Percentiles rank a stretch among this genome's conserved stretches.
These are phyloP conservation scores for Antheraea yamamai DNA, from an alignment of 2,888 invertebrate species.

Conservation along the genomic window DNA sequence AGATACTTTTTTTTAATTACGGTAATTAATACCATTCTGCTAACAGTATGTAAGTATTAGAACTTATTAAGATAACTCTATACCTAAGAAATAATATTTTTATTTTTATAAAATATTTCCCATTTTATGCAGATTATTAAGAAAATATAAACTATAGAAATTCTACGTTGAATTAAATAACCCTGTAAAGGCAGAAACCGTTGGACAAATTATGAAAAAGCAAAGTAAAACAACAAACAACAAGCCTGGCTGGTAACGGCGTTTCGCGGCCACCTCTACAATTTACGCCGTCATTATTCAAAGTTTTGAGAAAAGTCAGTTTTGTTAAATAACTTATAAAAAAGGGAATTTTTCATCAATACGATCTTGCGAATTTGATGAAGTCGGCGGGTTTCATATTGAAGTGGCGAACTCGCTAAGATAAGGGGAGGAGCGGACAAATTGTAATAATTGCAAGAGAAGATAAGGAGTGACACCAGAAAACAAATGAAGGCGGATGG, in stretches of 20 bases:
- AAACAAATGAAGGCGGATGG: slow-evolving; percentile 79
- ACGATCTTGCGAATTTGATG: slow-evolving; percentile 78
- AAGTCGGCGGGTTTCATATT: slow-evolving; percentile 75
- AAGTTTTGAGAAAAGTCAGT: slow-evolving; percentile 66
- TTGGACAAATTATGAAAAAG: slow-evolving; percentile 62
- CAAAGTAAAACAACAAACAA: slow-evolving; percentile 69
- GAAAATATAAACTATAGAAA: slow-evolving; percentile 28
- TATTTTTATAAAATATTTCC: slow-evolving; percentile 15
- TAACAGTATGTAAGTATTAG: neutral
- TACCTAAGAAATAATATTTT: neutral
- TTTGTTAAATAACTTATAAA: slow-evolving; percentile 59
- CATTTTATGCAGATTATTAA: slow-evolving; percentile 18
- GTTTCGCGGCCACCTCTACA: slow-evolving; percentile 66
- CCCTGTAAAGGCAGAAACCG: slow-evolving; percentile 53
- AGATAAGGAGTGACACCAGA: slow-evolving; percentile 82
- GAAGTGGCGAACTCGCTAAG: slow-evolving; percentile 76
- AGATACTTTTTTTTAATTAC: neutral
- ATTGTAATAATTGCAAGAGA: slow-evolving; percentile 82
- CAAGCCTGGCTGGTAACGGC: slow-evolving; percentile 56
- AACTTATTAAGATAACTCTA: neutral
- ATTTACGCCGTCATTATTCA: slow-evolving; percentile 75
- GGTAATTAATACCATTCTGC: neutral
- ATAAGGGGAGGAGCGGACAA: slow-evolving; percentile 82
- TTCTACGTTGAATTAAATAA: slow-evolving; percentile 48
- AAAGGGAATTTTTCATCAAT: slow-evolving; percentile 64